A percentile compares a stretch with the other conserved stretches of the same genome.
These are phyloP conservation scores for Propithecus coquereli DNA, from an alignment of 2,113 vertebrate species.

Conservation along the genomic window DNA sequence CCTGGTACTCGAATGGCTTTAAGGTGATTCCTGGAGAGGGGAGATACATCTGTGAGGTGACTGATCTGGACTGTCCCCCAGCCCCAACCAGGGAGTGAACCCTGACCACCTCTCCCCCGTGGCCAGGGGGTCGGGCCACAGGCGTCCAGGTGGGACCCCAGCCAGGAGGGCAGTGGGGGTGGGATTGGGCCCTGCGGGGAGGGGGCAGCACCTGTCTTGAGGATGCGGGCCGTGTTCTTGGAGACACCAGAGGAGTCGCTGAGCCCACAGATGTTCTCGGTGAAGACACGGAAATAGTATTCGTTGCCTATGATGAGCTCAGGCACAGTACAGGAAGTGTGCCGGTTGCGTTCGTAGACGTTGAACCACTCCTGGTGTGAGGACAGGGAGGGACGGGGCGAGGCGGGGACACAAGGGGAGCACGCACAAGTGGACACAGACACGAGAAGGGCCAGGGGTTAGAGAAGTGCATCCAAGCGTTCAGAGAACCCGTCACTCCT, in stretches of 20 bases:
- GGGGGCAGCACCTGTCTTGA: slow-evolving; percentile 83
- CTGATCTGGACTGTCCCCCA: fast-evolving
- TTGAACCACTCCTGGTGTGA: slow-evolving; percentile 91
- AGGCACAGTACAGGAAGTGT: slow-evolving; percentile 88
- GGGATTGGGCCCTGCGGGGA: fast-evolving
- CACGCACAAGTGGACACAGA: neutral
- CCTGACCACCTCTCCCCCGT: fast-evolving
- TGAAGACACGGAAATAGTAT: slow-evolving; percentile 90
- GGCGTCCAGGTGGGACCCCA: too few relatives aligned
- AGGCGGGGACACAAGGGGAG: neutral
- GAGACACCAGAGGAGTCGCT: slow-evolving; percentile 85
- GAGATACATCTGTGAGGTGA: fast-evolving
- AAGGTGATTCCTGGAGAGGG: slow-evolving; percentile 76
- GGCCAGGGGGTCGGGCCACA: neutral
- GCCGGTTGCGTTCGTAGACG: slow-evolving; percentile 89
- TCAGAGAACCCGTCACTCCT: neutral
- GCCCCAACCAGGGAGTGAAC: neutral
- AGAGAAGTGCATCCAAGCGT: neutral
- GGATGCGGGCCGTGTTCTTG: slow-evolving; percentile 90
- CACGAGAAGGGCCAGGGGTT: too few relatives aligned
- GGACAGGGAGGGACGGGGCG: neutral
- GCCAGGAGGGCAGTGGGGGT: fast-evolving
- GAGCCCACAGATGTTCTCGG: slow-evolving; percentile 91
- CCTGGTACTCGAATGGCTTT: slow-evolving; percentile 80
- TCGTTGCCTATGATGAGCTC: slow-evolving; percentile 94